A percentile compares a stretch with the other conserved stretches of the same genome.
Evolutionary conservation across 2,113 vertebrate species (phyloP).

Genomic region (Mirza zaza): DNA sequence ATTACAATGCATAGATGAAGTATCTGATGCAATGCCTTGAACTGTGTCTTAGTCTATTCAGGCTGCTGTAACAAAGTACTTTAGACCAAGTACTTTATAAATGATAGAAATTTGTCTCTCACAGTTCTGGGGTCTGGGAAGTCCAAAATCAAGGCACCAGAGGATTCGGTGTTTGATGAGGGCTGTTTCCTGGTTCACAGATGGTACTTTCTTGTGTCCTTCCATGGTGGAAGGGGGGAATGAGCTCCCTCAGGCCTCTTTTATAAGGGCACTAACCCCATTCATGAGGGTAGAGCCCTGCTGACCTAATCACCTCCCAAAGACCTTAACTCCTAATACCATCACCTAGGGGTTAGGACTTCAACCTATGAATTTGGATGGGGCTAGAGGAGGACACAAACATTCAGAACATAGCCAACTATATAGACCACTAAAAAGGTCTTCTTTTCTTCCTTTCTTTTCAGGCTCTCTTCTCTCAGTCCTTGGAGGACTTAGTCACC

Average conservation of each 20-base stretch:
- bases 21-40: background rate
- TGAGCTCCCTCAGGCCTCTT: background rate
- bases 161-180: background rate
- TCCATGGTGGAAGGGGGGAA: background rate
- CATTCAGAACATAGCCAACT: background rate
- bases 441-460: background rate
- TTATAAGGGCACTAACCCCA: background rate
- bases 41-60: background rate
- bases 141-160: background rate
- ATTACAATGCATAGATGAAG: background rate
- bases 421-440: background rate
- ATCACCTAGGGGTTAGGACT: background rate
- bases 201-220: background rate
- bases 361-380: background rate
- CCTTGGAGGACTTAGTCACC: background rate
- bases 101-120: background rate
- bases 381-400: background rate
- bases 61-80: background rate
- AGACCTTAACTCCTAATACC: background rate
- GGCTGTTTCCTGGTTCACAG: background rate
- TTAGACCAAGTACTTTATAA: background rate
- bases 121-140: background rate
- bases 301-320: background rate
- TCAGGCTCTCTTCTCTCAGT: background rate
- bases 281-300: background rate